These are phyloP conservation scores for Sphaerophoria rueppellii DNA, from an alignment of 2,888 invertebrate species.

Conservation along the genomic window DNA sequence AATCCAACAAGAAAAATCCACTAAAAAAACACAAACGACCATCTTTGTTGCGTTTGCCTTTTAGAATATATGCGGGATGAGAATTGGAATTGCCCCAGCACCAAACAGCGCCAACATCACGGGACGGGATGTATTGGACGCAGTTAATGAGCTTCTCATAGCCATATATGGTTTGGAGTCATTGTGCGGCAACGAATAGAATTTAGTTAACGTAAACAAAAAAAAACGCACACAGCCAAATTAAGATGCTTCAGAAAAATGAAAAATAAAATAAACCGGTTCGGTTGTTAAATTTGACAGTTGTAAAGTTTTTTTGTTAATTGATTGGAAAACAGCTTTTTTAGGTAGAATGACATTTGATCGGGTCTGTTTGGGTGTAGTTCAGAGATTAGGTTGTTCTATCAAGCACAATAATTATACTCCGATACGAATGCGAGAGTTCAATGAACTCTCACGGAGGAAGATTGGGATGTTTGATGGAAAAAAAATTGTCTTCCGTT, in stretches of 20 bases:
- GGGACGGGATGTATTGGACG: slow-evolving; percentile 47
- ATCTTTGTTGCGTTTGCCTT: slow-evolving; percentile 28
- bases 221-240: not conserved
- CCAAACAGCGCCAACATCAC: too few relatives aligned
- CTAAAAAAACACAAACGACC: slow-evolving; percentile 18
- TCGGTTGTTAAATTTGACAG: slow-evolving; percentile 12
- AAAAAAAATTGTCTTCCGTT: too few relatives aligned
- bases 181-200: slow-evolving; percentile 22
- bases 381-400: not conserved
- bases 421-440: not conserved
- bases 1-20: slow-evolving; percentile 12
- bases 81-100: slow-evolving; percentile 7
- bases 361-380: slow-evolving; percentile 29
- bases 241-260: not conserved
- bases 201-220: not conserved
- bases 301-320: slow-evolving; percentile 35
- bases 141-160: slow-evolving; percentile 58
- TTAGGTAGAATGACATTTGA: not conserved
- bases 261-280: slow-evolving; percentile 7
- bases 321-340: slow-evolving; percentile 14
- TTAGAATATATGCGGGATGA: not conserved
- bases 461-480: too few relatives aligned
- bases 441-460: not conserved
- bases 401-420: not conserved
- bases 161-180: slow-evolving; percentile 49